phyloP scores from a whole-genome alignment of 2,888 invertebrate genomes.

The Archaeoteleia sp. region DNA sequence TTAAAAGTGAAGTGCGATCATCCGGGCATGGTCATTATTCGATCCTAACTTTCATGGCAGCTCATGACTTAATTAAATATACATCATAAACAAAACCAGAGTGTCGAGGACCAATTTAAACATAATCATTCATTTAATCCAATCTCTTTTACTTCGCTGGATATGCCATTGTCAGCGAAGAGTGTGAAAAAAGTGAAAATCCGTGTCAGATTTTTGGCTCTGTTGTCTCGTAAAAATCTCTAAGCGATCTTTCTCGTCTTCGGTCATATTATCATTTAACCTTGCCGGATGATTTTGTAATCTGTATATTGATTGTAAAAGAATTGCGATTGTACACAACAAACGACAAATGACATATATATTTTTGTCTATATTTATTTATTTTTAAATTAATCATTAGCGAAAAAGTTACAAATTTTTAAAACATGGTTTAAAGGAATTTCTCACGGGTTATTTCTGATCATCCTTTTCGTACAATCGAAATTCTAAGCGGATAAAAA shows the following conservation, averaged over 20 bases:
- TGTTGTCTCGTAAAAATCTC: neutral
- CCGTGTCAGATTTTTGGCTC: conserved; percentile 44
- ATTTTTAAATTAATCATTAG: no score
- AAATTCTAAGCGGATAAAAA: conserved; percentile 18
- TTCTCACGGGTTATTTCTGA: no score
- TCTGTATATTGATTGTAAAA: conserved; percentile 3
- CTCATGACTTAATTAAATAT: conserved; percentile 31
- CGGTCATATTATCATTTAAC: neutral
- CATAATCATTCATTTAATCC: no score
- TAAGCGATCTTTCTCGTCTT: conserved; percentile 15
- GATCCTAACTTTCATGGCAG: conserved; percentile 30
- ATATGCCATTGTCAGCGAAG: no score
- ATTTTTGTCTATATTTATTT: no score
- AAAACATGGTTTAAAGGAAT: no score
- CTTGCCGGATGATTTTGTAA: conserved; percentile 19
- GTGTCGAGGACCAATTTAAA: neutral
- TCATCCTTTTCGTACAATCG: no score
- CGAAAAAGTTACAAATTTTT: no score
- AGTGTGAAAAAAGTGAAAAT: conserved; percentile 38
- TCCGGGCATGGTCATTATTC: conserved; percentile 38
- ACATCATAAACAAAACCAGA: no score
- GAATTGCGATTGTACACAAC: neutral
- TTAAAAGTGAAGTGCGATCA: conserved; percentile 25
- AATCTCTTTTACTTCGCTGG: no score
- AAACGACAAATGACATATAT: neutral